Conservation (phyloP, 2,113 vertebrate species). For the Amphilophus citrinellus region DNA sequence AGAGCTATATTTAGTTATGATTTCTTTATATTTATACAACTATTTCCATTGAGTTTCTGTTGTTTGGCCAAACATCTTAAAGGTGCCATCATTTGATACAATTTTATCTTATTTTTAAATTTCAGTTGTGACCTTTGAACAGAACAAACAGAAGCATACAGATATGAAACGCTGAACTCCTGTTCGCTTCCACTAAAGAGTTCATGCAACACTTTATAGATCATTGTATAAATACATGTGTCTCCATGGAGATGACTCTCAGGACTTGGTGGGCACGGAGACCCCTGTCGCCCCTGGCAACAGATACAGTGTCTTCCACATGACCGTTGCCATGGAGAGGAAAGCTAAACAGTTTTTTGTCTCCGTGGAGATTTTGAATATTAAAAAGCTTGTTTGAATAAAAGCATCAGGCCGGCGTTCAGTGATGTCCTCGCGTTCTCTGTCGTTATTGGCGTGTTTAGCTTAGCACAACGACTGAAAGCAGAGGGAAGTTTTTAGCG, state of each 20-base stretch:
- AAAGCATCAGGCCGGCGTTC: not conserved
- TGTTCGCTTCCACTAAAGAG: not conserved
- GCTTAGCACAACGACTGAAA: not conserved
- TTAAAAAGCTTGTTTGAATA: not conserved
- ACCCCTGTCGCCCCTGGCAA: constrained; percentile 42
- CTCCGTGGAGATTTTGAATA: too few relatives aligned
- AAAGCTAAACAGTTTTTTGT: not conserved
- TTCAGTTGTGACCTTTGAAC: not conserved
- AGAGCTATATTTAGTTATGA: not conserved
- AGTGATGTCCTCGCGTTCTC: not conserved
- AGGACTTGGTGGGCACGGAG: constrained; percentile 45
- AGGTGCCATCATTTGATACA: not conserved
- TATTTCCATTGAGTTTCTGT: not conserved
- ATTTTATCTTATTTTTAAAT: not conserved
- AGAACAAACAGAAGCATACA: not conserved
- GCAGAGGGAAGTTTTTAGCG: not conserved
- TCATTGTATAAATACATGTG: not conserved
- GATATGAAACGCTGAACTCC: not conserved
- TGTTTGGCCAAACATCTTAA: constrained; percentile 3
- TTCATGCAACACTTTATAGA: not conserved
- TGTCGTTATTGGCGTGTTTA: not conserved
- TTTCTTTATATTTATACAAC: not conserved
- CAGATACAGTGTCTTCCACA: constrained; percentile 58
- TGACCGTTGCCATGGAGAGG: not conserved
- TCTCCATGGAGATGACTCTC: constrained; percentile 46